Percentiles rank a stretch among this genome's conserved stretches.
These are phyloP conservation scores for Furnarius figulus DNA, from an alignment of 2,113 vertebrate species.

Conservation along the genomic window DNA sequence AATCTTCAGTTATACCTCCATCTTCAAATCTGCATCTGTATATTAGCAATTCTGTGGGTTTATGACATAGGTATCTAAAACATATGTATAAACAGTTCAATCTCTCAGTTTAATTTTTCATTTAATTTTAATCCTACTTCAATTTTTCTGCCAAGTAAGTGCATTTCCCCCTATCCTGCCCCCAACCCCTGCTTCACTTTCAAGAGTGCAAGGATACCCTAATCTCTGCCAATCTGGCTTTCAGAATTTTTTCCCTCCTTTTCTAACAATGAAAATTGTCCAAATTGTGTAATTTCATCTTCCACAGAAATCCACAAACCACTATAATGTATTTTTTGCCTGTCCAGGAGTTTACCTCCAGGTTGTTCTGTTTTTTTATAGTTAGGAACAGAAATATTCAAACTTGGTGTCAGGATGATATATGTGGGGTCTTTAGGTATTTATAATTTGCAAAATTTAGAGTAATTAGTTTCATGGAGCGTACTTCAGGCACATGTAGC, in stretches of 20 bases:
- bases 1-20: background rate
- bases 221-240: background rate
- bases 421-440: background rate
- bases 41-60: background rate
- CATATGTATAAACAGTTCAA: background rate
- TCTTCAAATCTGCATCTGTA: background rate
- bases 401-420: background rate
- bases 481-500: background rate
- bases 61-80: background rate
- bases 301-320: background rate
- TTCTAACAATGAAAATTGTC: background rate
- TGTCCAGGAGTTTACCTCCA: background rate
- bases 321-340: background rate
- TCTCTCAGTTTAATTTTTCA: background rate
- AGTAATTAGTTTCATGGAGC: background rate
- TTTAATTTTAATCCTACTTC: background rate
- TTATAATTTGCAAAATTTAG: background rate
- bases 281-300: background rate
- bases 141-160: background rate
- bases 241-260: background rate
- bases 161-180: fast-evolving
- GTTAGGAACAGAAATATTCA: background rate
- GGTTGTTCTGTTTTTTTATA: background rate
- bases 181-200: background rate
- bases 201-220: fast-evolving